Evolutionary conservation across 1,140 invertebrate species (phyloP), one percentile per base, ranked within the genome.

Genomic region (Ganaspis sp.): DNA sequence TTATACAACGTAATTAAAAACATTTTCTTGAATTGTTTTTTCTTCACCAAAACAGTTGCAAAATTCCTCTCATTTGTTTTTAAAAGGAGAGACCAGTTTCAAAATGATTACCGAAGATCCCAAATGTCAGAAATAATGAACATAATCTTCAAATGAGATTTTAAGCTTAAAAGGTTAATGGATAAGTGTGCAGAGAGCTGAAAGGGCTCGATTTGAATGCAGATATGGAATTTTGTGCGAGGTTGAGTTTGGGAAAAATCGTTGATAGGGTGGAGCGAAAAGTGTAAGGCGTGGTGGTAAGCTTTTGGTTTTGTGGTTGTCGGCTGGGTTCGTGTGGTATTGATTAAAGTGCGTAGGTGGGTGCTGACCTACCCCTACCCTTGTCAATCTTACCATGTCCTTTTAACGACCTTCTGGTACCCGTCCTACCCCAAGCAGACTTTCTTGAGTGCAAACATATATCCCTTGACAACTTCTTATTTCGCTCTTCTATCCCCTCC

Each of bases 301-400:
- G 12, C 12, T 6, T 64, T 64, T n/a, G 26, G 58, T n/a, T 64
- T 64, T 29, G 9, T 64, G 23, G 23, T 4, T 23, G 21, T 29
- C 11, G 19, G 53, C 19, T 6, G 53, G 21, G 23, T 64, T n/a
- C 15, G 1, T 64, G 12, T 26, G 29, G 45, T 2, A 88, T 88
- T 85, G 85, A 88, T 88, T 85, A 37, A 45, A 72, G 54, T 85
- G 87, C 82, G 87, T 87, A 85, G 84, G 83, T 88, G 84, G 86
- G 74, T 86, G 89, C 89, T 90, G 89, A 90, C 89, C 88, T 90
- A 90, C 83, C 80, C 86, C 86, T 88, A 87, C 85, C 84, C 69
- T 78, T 19, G 54, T 70, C 71, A 45, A 23, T 64, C 49, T 42
- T 42, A 19, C 26, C 77, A 54, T 69, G 86, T 85, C 85, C 85